Evolutionary conservation across 1,140 invertebrate genomes (phyloP).

Genomic region (Caenorhabditis latens): DNA sequence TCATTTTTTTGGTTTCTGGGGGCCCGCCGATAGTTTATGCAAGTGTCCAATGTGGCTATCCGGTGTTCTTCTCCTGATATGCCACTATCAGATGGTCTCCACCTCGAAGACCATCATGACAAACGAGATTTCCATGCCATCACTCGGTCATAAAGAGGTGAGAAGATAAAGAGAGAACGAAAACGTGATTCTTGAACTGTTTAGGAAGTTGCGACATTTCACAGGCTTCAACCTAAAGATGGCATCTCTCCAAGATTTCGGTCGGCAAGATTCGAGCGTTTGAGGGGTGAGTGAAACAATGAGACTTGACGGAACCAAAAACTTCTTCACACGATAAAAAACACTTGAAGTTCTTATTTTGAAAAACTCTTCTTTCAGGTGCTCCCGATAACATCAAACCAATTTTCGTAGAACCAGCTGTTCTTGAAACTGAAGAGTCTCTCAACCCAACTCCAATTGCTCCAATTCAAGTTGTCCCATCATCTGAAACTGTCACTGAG

Average conservation of each 20-base stretch:
- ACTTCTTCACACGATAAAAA: too few species aligned
- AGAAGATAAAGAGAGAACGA: conserved; percentile 10
- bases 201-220: conserved; percentile 31
- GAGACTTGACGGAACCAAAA: neutral
- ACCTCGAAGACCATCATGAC: conserved; percentile 47
- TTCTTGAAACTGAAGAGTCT: neutral
- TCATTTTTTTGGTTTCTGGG: neutral
- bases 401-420: neutral
- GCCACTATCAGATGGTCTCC: conserved; percentile 44
- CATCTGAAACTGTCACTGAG: conserved; percentile 9
- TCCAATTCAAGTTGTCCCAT: conserved; percentile 12
- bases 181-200: conserved; percentile 49
- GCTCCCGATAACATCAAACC: conserved; percentile 14
- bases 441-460: neutral
- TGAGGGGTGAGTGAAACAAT: neutral
- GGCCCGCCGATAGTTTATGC: conserved; percentile 9
- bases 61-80: conserved; percentile 51
- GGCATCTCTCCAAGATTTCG: neutral
- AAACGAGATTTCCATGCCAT: conserved; percentile 54
- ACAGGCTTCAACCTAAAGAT: conserved; percentile 24
- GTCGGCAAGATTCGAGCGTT: conserved; percentile 30
- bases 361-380: neutral
- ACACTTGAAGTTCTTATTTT: too few species aligned
- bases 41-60: conserved; percentile 48
- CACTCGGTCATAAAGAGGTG: conserved; percentile 50